Evolutionary conservation across 2,797 vertebrate species (phyloP), one percentile per base, ranked within the genome.

Genomic region (Ciconia nigra): DNA sequence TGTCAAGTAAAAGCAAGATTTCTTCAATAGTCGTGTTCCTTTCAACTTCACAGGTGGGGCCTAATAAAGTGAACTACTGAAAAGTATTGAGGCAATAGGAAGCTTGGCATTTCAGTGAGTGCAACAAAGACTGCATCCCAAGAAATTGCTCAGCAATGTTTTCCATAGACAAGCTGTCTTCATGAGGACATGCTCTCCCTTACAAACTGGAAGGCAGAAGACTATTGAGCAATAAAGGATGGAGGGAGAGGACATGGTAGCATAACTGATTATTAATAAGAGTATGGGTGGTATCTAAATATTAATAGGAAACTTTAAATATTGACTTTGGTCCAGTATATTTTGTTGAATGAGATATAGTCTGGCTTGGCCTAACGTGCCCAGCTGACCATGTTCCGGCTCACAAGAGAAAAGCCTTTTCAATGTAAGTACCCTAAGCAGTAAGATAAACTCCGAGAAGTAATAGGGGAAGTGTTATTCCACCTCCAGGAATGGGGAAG

Each of bases 41-140:
- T 92, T 93, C 62, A 55, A 21, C 70, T 88, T 95, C 67, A 42
- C 87, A 96, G 86, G 96, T 93, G 61, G 28, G 25, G 10, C 61
- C 70, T 97, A 95, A 96, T 97, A 93, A 93, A 96, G 95, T 90
- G 93, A 82, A 89, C 97, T 96, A 76, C 85, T 95, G 77, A 61
- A 90, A 96, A 86, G 41, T 77, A 49, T 69, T 79, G 81, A 74
- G 76, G 61, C 65, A 81, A 15, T 71, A 81, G 79, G 54, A 93
- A 28, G 26, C 26, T 80, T 87, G 67, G 74, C 35, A 89, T 83
- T 96, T 93, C 63, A 77, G 67, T 78, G 58, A 80, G n/a, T 13
- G 15, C 31, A 46, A 57, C 1, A 2, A 62, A 89, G 42, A 29
- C 59, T 67, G 26, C 22, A 42, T 80, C 78, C 46, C 52, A 92